phyloP scores from a whole-genome alignment of 2,113 vertebrate species.

The Opisthocomus hoazin region DNA sequence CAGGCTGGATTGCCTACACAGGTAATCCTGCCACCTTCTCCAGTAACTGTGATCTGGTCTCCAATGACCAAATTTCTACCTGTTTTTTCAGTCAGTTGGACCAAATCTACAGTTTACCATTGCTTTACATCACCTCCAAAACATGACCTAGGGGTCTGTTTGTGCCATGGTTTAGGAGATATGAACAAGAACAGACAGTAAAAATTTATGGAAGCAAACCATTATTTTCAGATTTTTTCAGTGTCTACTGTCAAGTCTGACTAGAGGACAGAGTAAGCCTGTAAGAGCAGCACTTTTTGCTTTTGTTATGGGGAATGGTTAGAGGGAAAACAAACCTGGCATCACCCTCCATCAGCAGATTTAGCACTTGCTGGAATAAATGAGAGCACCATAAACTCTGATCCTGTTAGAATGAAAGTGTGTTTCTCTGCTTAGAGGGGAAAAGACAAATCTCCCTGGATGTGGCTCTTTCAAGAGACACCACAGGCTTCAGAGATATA shows the following conservation, averaged over 20 bases:
- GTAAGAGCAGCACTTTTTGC: not conserved
- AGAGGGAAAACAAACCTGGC: not conserved
- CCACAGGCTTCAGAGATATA: not conserved
- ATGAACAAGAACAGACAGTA: not conserved
- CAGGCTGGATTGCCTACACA: not conserved
- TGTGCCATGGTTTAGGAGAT: not conserved
- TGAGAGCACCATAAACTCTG: not conserved
- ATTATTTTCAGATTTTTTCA: not conserved
- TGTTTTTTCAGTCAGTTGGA: not conserved
- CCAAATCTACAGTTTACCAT: not conserved
- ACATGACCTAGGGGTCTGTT: not conserved
- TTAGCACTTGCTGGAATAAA: not conserved
- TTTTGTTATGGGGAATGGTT: not conserved
- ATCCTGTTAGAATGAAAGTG: not conserved
- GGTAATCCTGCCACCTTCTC: not conserved
- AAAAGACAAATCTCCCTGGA: not conserved
- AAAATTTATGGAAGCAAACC: not conserved
- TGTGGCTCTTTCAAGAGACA: not conserved
- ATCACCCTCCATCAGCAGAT: not conserved
- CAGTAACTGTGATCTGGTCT: not conserved
- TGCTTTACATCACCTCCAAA: not conserved
- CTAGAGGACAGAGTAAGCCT: not conserved
- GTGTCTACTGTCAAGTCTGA: not conserved
- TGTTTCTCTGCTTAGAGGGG: not conserved
- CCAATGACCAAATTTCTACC: not conserved